Evolutionary conservation across 2,113 vertebrate genomes (phyloP), one percentile per base, ranked within the genome.

Genomic region (Erythrolamprus reginae): DNA sequence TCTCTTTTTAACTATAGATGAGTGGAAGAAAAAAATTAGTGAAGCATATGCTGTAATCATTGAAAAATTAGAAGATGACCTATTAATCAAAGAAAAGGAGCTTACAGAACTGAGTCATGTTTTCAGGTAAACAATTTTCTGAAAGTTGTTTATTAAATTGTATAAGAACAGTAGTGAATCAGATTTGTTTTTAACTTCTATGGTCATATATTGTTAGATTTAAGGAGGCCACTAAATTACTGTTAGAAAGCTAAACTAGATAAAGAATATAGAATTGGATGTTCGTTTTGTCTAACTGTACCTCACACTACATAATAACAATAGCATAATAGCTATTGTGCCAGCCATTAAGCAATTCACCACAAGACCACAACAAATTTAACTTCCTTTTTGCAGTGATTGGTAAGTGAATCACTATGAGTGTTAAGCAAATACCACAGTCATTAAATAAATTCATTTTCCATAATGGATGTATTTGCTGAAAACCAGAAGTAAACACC

Each of bases 21-120:
- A 99, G 91, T 99, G 98, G 99, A 99, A 99, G 97, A 99, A 99
- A 97, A 99, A 99, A 92, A 98, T 99, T 86, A 97, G 97, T 19
- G 98, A 99, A 96, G 98, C 98, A 0, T 99, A 99, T 33, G 93
- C 97, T 70, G 96, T 98, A 38, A 98, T 98, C 92, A 93, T 97
- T 0, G 98, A 99, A 91, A 97, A 96, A 87, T 52, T 99, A 94
- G 97, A 99, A 89, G 98, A 98, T n/a, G 98, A 99, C 92, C 96
- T 99, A 89, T 97, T 95, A 51, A 96, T 99, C 88, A 98, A 98
- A 96, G 98, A 99, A 24, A 97, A 96, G 13, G 98, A 99, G 93
- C 93, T 98, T 33, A 89, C 77, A 6, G 98, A 99, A 52, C 95
- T 99, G 88, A 96, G 97, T 70, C 97, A 98, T 0, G 98, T 98